These are phyloP conservation scores for Exaiptasia diaphana DNA, from an alignment of 64 coral and sea anemone genomes.

Conservation along the genomic window DNA sequence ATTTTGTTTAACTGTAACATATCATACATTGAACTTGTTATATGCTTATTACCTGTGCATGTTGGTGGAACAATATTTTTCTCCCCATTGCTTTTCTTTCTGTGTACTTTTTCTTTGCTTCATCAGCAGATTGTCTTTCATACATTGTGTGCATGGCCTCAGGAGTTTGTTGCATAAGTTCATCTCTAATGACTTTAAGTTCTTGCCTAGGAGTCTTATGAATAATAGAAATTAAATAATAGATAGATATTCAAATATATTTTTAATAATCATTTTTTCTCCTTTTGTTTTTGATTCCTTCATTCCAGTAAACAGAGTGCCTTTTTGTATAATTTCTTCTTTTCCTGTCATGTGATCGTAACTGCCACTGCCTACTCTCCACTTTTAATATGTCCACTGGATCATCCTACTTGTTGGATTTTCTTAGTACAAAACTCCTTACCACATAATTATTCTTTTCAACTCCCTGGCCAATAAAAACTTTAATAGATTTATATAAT, in stretches of 20 bases:
- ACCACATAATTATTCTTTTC: conserved; percentile 36
- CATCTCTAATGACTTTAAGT: conserved; percentile 23
- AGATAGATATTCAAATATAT: too few species aligned
- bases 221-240: too few species aligned
- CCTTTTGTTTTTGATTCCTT: not conserved
- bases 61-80: conserved; percentile 41
- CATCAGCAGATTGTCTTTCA: conserved; percentile 27
- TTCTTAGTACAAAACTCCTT: not conserved
- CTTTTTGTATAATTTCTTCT: not conserved
- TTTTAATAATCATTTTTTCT: too few species aligned
- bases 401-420: conserved; percentile 34
- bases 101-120: conserved; percentile 40
- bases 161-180: conserved; percentile 12
- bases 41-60: conserved; percentile 67
- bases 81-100: conserved; percentile 8
- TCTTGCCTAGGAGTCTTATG: conserved; percentile 40
- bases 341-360: not conserved
- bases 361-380: conserved; percentile 9
- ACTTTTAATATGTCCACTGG: conserved; percentile 13
- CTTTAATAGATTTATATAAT: conserved; percentile 16
- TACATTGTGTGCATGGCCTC: conserved; percentile 21
- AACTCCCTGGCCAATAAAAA: not conserved
- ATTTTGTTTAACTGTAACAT: too few species aligned
- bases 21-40: too few species aligned
- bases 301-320: not conserved